phyloP scores from a whole-genome alignment of 2,797 vertebrate genomes.

The Coregonus ussuriensis region DNA sequence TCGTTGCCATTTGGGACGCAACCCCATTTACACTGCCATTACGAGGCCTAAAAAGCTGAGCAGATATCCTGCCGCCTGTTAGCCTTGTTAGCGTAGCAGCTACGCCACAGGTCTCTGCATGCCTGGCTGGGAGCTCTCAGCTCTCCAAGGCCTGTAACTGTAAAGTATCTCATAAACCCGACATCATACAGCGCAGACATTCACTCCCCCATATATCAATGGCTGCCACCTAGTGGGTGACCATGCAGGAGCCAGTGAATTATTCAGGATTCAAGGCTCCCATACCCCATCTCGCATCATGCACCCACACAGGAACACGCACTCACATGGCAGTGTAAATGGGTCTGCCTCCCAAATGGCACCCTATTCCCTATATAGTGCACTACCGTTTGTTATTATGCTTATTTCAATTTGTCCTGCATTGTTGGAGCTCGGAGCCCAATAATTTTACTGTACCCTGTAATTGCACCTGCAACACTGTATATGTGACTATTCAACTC shows the following conservation, averaged over 20 bases:
- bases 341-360: no score
- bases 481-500: no score
- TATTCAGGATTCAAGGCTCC: constrained; percentile 36
- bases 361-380: no score
- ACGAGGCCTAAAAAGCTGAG: constrained; percentile 39
- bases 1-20: background rate
- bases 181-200: constrained; percentile 51
- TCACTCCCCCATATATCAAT: constrained; percentile 68
- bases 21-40: constrained; percentile 9
- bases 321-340: constrained; percentile 47
- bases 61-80: constrained; percentile 42
- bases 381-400: no score
- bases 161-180: constrained; percentile 61
- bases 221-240: constrained; percentile 46
- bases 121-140: constrained; percentile 18
- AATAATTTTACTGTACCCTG: no score
- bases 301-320: constrained; percentile 50
- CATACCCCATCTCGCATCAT: background rate
- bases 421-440: no score
- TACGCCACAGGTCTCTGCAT: constrained; percentile 20
- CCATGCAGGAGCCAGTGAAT: constrained; percentile 45
- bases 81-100: constrained; percentile 17
- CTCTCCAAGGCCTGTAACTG: constrained; percentile 44
- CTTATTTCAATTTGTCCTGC: no score
- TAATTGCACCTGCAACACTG: no score